These are phyloP conservation scores for Xerus inauris DNA, from an alignment of 2,113 vertebrate species.

Conservation along the genomic window DNA sequence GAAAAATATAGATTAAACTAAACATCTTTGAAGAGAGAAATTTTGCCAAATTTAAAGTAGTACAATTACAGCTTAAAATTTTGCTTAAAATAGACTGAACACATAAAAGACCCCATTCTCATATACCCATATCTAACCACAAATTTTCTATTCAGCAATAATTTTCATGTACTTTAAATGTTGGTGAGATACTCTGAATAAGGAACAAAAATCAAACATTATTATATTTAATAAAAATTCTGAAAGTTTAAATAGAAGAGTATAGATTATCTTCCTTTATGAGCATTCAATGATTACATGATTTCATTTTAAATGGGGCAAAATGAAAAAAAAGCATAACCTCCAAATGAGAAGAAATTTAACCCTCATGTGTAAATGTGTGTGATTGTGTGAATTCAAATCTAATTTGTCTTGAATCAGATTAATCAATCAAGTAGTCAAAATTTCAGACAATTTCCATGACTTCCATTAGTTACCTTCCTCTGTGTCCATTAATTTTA, in stretches of 20 bases:
- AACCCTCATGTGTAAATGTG: background rate
- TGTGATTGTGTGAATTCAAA: background rate
- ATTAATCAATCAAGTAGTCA: background rate
- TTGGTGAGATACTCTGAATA: slow-evolving; percentile 20
- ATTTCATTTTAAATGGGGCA: slow-evolving; percentile 44
- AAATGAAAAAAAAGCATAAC: background rate
- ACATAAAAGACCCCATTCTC: slow-evolving; percentile 19
- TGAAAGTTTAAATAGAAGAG: slow-evolving; percentile 27
- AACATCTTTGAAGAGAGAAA: slow-evolving; percentile 46
- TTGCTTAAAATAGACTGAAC: slow-evolving; percentile 34
- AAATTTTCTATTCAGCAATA: slow-evolving; percentile 59
- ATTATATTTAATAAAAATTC: slow-evolving; percentile 31
- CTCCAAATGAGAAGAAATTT: slow-evolving; percentile 13
- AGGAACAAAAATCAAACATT: slow-evolving; percentile 37
- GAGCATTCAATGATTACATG: slow-evolving; percentile 14
- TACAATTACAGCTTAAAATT: slow-evolving; percentile 44
- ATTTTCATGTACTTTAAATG: slow-evolving; percentile 52
- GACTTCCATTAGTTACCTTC: background rate
- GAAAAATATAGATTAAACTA: slow-evolving; percentile 4
- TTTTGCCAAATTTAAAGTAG: slow-evolving; percentile 53
- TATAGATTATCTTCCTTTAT: slow-evolving; percentile 17
- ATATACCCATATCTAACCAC: background rate
- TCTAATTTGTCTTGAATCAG: slow-evolving; percentile 5
- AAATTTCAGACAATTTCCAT: background rate
- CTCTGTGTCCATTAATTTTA: background rate